phyloP scores from a whole-genome alignment of 1,140 invertebrate species.

The Hycleus cichorii region DNA sequence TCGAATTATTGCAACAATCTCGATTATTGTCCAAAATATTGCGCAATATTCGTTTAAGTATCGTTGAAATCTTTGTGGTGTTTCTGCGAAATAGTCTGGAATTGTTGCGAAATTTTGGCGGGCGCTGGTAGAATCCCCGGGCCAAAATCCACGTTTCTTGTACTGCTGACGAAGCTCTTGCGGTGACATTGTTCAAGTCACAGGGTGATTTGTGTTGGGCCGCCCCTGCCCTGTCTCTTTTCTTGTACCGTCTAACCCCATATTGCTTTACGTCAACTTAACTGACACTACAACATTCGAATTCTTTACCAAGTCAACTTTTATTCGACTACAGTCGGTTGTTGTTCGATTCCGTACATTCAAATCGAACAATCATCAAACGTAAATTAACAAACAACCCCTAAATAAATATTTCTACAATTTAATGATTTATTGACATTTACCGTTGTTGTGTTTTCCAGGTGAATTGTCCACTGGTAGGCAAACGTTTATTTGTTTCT shows the following conservation, averaged over 20 bases:
- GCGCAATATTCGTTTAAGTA: too few relatives aligned
- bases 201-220: constrained; percentile 30
- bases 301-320: neutral
- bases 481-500: constrained; percentile 36
- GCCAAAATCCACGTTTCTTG: neutral
- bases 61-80: too few relatives aligned
- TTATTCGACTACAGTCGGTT: too few relatives aligned
- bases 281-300: constrained; percentile 9
- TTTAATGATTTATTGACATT: constrained; percentile 12
- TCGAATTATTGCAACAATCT: too few relatives aligned
- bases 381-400: neutral
- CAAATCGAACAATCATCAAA: neutral
- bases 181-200: constrained; percentile 31
- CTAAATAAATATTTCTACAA: too few relatives aligned
- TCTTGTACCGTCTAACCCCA: constrained; percentile 12
- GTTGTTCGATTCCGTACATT: too few relatives aligned
- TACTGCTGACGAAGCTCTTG: constrained; percentile 20
- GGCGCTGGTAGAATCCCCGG: constrained; percentile 6
- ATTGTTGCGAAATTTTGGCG: neutral
- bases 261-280: constrained; percentile 14
- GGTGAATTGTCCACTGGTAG: constrained; percentile 18
- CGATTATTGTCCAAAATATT: too few relatives aligned
- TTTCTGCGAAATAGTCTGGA: neutral
- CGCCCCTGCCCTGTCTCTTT: constrained; percentile 21
- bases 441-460: constrained; percentile 18